Base-by-base conservation (phyloP, 2,797 vertebrate species). In the Micromesistius poutassou region DNA sequence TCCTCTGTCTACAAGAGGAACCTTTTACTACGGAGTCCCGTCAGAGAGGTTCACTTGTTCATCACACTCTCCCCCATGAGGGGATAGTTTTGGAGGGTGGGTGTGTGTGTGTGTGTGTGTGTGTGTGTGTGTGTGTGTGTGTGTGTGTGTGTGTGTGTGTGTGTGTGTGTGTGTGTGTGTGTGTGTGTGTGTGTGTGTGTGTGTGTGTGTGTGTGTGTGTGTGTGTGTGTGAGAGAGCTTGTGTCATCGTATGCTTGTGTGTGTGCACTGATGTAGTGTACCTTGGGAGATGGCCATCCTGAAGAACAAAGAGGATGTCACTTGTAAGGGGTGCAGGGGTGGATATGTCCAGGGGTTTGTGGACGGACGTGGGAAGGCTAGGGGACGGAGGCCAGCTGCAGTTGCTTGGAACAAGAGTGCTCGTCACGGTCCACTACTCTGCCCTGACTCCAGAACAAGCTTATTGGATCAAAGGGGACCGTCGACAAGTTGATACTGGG, bases 281-380 rank as follows among this genome's bases (percentile, higher is more conserved):
- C 91, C 87, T 84, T 81, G 76, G 76, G 38, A 80, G 66, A 82
- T 77, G 84, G 83, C 87, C 85, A 78, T 86, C 81, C 72, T 30
- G 66, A 78, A 85, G 85, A 90, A 90, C 86, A 85, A 68, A 88
- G 78, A 33, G 38, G 66, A 77, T 75, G 75, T 85, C 89, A 80
- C 91, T 84, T 88, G 80, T 70, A 79, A 30, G 82, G 81, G 76
- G 76, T 88, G 87, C 85, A 85, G 85, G 87, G 91, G 87, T 76
- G 89, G 81, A 82, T 77, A 79, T 77, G 81, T 30, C 87, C 78
- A 0, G 90, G 89, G 90, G 90, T 87, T 83, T 84, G 85, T 40
- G 78, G 76, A 85, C 68, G 74, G 71, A 84, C 85, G 28, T 71
- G 62, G 72, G 81, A 85, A 77, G 78, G 74, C 71, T 73, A 7